A percentile compares a stretch with the other conserved stretches of the same genome.
Evolutionary conservation across 2,113 vertebrate genomes (phyloP).

Genomic region (Noctilio leporinus): DNA sequence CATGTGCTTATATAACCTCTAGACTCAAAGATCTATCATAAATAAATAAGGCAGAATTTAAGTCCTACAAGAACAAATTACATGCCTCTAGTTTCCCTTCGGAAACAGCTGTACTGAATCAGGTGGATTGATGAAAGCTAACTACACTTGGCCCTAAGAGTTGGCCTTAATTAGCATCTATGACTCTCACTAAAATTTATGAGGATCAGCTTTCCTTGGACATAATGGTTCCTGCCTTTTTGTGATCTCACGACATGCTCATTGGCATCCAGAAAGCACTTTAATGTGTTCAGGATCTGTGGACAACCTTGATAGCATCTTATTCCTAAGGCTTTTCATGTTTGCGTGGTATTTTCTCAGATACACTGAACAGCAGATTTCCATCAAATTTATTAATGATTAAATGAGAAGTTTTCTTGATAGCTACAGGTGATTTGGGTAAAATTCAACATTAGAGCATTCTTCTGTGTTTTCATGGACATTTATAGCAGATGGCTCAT

Average conservation of each 20-base stretch:
- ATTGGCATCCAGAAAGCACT: background rate
- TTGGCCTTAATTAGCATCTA: constrained; percentile 23
- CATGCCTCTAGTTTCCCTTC: background rate
- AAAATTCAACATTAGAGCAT: background rate
- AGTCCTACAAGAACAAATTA: constrained; percentile 41
- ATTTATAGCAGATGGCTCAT: background rate
- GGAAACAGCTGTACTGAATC: constrained; percentile 35
- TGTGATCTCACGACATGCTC: background rate
- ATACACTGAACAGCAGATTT: background rate
- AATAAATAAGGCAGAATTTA: constrained; percentile 38
- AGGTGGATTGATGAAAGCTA: background rate
- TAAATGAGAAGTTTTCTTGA: background rate
- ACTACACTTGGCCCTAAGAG: background rate
- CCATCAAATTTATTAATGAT: background rate
- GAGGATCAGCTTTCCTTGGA: background rate
- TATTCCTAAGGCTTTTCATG: background rate
- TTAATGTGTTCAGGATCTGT: background rate
- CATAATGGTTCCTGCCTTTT: background rate
- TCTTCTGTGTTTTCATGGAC: background rate
- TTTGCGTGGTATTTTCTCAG: background rate
- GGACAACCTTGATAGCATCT: background rate
- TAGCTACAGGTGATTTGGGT: background rate
- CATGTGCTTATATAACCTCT: constrained; percentile 33
- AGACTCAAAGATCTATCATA: constrained; percentile 20
- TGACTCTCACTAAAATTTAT: background rate